Conservation (phyloP, 1,140 invertebrate genomes). For the Lasioglossum baleicum region DNA sequence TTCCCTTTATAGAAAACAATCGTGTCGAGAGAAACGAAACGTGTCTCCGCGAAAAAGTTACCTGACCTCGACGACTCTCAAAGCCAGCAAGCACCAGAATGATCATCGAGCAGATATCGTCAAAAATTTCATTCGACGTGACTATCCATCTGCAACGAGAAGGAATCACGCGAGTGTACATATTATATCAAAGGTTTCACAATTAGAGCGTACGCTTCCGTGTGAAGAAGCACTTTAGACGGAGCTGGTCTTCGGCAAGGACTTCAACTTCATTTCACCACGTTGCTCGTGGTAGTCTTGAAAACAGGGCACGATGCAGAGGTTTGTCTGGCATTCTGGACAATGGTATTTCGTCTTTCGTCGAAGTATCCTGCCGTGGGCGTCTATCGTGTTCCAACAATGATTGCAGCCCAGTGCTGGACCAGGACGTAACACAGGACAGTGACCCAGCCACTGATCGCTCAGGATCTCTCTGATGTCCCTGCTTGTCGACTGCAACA, state of each 20-base stretch:
- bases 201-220: neutral
- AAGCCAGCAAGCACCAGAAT: neutral
- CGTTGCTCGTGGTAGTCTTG: conserved; percentile 87
- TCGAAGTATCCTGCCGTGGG: conserved; percentile 87
- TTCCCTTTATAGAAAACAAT: neutral
- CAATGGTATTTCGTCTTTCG: conserved; percentile 94
- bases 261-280: conserved; percentile 69
- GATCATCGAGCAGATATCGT: neutral
- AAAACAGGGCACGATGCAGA: conserved; percentile 92
- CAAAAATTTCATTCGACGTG: neutral
- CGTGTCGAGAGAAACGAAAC: neutral
- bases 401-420: conserved; percentile 91
- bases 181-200: neutral
- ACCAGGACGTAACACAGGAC: conserved; percentile 88
- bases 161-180: neutral
- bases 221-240: conserved; percentile 53
- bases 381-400: conserved; percentile 93
- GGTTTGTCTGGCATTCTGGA: conserved; percentile 91
- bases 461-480: conserved; percentile 54
- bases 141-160: neutral
- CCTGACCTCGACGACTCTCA: neutral
- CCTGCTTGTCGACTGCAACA: conserved; percentile 53
- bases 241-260: conserved; percentile 78
- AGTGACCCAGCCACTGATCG: conserved; percentile 82
- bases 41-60: neutral